Evolutionary conservation across 2,797 vertebrate genomes (phyloP).

Genomic region (Hippopotamyrus pictus): DNA sequence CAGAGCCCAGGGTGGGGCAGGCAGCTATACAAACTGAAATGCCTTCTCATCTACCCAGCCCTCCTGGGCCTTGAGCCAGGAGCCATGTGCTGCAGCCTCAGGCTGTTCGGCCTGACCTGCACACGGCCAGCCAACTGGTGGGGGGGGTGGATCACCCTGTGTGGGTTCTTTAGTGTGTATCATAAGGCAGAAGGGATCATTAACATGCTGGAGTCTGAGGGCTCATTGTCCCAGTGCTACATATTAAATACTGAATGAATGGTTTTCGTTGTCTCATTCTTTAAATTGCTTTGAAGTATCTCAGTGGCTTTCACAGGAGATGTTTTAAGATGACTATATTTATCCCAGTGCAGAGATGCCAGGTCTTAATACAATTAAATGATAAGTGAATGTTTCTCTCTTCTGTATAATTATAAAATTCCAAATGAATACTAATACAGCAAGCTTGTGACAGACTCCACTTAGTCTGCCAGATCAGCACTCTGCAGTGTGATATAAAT

Average conservation of each 20-base stretch:
- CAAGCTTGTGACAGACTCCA: not conserved
- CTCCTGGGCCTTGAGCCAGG: not conserved
- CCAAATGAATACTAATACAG: not conserved
- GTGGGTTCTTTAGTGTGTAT: not conserved
- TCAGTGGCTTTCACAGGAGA: not conserved
- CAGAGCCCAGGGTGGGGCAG: not conserved
- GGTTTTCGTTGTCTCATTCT: not conserved
- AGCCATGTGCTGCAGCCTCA: not conserved
- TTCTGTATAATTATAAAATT: not conserved
- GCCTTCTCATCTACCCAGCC: not conserved
- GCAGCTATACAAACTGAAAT: not conserved
- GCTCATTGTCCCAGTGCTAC: not conserved
- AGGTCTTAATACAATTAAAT: not conserved
- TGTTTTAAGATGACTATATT: not conserved
- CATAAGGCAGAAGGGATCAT: not conserved
- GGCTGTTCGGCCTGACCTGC: not conserved
- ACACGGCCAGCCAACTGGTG: not conserved
- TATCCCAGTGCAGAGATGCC: not conserved
- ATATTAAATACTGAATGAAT: not conserved
- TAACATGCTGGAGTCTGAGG: not conserved
- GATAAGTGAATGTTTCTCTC: not conserved
- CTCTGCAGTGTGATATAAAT: not conserved
- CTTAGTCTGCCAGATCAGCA: not conserved
- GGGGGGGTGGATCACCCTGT: not conserved
- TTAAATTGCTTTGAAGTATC: not conserved